Evolutionary conservation across 2,113 vertebrate species (phyloP), one percentile per base, ranked within the genome.

Genomic region (Platanista minor): DNA sequence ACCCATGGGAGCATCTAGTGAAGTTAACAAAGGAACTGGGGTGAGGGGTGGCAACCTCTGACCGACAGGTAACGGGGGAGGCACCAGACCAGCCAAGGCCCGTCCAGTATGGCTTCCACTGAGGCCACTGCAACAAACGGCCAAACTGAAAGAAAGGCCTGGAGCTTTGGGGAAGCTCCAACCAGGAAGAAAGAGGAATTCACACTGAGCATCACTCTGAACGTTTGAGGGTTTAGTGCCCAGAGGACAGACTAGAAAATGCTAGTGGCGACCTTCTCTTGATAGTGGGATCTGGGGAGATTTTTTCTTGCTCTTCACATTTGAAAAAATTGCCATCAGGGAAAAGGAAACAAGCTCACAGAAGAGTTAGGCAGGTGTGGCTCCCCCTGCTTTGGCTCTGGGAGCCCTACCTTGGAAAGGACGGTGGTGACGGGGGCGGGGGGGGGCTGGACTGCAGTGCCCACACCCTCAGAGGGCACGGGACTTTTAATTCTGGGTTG

Each of bases 21-120:
- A 46, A 3, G 46, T 33, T 18, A 52, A 72, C 39, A 41, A 23
- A 69, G 33, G 54, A 14, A 23, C 5, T 0, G 33, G 2, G 31
- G 71, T 10, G 29, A 39, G 71, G 6, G 12, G 74, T 3, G 52
- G 18, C 27, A 11, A 54, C 3, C 0, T 0, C 3, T 6, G n/a
- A 27, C 13, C 5, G 0, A 59, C 67, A 27, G 39, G 27, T 0
- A 4, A 14, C 4, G 0, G 17, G 69, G 36, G 12, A 8, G 41
- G 69, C 43, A 9, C 33, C 15, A 14, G 33, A 52, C 29, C 4
- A 0, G 29, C 18, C 17, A 61, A 57, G 64, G 41, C 31, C 12
- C 0, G 6, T 17, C 11, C 43, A 3, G 12, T 81, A 23, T 1
- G 9, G 80, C 71, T 20, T 31, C 78, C 39, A 21, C 25, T 0